Evolutionary conservation across 30 jellyfish, hydroid and myxozoan genomes (phyloP), one percentile per base, ranked within the genome.

Genomic region (Pelagia noctiluca): DNA sequence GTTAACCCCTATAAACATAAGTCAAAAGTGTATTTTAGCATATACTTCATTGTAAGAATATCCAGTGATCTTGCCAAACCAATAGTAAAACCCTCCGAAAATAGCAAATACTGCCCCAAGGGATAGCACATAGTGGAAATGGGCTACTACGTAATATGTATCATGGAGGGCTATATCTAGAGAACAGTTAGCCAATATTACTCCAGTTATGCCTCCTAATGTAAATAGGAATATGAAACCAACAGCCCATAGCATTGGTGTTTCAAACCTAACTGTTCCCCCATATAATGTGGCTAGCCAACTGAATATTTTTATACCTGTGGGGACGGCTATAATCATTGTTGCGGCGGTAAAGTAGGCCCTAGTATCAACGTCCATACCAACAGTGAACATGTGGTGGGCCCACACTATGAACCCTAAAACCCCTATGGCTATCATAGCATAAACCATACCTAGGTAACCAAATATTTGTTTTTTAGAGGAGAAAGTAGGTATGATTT

Each of bases 341-440:
- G 97, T 88, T 7, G 97, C 97, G 18, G 97, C 97, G 0, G 97
- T 88, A 83, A 80, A 88, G 47, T 88, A 88, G 0, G 97, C 97
- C 70, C 97, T 70, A 18, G 97, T 88, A 70, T 88, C 96, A 0
- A 88, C 97, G 34, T 88, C 97, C 95, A 88, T 88, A 1, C 97
- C 97, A 0, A 88, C 96, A 23, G 97, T 88, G 63, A 81, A 80
- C 86, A 80, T 50, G 63, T 88, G 97, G 73, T 88, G 97, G 33
- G 97, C 97, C 52, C 97, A 88, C 0, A 88, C 95, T 0, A 88
- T 81, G 81, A 88, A 88, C 2, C 97, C 97, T 16, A 88, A 62
- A 12, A 88, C 13, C 30, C 89, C 97, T 12, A 88, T 88, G 0
- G 97, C 95, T 24, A 88, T 33, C 78, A 62, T 61, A 1, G 97